A percentile compares a stretch with the other conserved stretches of the same genome.
Conservation (phyloP, 2,797 vertebrate genomes). For the Siniperca scherzeri region DNA sequence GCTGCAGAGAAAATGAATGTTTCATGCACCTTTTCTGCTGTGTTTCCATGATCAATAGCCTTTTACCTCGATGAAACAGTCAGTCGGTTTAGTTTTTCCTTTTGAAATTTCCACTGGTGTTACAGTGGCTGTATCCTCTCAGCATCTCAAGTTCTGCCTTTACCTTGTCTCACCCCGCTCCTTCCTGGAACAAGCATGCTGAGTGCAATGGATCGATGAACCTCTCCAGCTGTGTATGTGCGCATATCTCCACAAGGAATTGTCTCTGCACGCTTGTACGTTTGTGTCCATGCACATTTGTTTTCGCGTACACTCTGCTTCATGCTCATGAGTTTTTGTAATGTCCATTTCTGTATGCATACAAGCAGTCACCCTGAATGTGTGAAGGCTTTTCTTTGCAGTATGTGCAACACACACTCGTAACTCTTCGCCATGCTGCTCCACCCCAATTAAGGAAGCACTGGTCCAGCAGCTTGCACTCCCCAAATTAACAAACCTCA, state of each 20-base stretch:
- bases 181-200: slow-evolving; percentile 63
- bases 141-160: slow-evolving; percentile 47
- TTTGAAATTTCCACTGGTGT: slow-evolving; percentile 19
- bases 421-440: not conserved
- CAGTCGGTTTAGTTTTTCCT: not conserved
- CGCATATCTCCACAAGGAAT: not conserved
- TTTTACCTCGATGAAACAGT: not conserved
- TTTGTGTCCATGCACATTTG: slow-evolving; percentile 12
- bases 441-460: slow-evolving; percentile 37
- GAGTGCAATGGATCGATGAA: slow-evolving; percentile 66
- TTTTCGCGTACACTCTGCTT: not conserved
- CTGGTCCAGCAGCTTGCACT: slow-evolving; percentile 14
- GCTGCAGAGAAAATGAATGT: not conserved
- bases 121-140: slow-evolving; percentile 19
- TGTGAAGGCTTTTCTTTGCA: not conserved
- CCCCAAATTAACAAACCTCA: slow-evolving; percentile 20
- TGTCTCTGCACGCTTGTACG: not conserved
- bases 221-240: slow-evolving; percentile 35
- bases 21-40: not conserved
- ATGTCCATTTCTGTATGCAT: not conserved
- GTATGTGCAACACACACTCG: not conserved
- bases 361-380: not conserved
- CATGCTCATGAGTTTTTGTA: not conserved
- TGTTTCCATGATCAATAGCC: slow-evolving; percentile 1
- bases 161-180: slow-evolving; percentile 22